Conservation (phyloP, 2,797 vertebrate genomes). For the Enteromius trimaculatus region DNA sequence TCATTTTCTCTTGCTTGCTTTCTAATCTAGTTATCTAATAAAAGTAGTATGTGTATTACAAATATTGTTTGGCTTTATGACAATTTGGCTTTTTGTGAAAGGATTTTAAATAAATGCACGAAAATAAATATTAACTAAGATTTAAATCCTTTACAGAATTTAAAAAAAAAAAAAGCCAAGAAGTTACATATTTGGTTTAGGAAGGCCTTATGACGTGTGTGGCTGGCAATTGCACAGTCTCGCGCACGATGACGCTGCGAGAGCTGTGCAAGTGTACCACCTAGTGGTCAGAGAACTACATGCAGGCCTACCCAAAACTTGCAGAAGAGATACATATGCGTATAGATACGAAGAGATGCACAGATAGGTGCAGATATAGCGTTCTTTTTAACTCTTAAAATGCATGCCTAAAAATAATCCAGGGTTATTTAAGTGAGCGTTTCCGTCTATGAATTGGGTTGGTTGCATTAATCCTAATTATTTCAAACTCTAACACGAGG, state of each 20-base stretch:
- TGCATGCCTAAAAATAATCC: neutral
- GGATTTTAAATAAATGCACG: neutral
- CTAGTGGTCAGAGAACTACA: constrained; percentile 30
- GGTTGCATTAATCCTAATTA: neutral
- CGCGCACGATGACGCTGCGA: neutral
- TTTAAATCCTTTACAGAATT: neutral
- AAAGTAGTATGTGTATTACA: neutral
- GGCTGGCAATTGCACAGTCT: neutral
- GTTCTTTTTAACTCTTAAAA: neutral
- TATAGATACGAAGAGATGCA: neutral
- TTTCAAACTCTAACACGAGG: neutral
- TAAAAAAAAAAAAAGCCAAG: too few species aligned
- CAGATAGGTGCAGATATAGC: neutral
- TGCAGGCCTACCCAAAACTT: neutral
- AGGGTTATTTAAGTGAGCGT: neutral
- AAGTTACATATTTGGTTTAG: neutral
- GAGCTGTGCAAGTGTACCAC: constrained; percentile 25
- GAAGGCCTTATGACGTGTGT: neutral
- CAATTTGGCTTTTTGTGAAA: neutral
- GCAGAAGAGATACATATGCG: neutral
- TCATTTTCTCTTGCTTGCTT: neutral
- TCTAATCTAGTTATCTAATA: neutral
- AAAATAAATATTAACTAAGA: neutral
- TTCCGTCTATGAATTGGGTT: neutral
- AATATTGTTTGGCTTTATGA: neutral